Evolutionary conservation across 2,888 invertebrate genomes (phyloP), one percentile per base, ranked within the genome.

Genomic region (Ectobius pallidus): DNA sequence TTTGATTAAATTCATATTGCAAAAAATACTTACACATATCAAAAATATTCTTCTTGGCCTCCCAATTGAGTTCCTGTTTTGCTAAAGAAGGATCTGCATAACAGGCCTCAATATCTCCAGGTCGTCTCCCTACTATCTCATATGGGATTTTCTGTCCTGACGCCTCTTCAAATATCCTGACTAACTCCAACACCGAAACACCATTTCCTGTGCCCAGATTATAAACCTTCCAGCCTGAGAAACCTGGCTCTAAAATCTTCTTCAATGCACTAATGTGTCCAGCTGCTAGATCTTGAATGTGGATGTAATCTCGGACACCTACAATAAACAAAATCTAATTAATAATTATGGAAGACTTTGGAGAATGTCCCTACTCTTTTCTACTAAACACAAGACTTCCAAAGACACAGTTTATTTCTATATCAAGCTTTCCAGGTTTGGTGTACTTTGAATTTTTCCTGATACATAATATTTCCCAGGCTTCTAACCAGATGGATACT

Each of bases 171-270:
- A 96, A 94, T 27, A 71, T 73, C 27, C 73, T 61, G 18, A 75
- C 65, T 85, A 77, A 88, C 81, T 98, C 92, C 39, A 96, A 85
- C 0, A 97, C 97, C 0, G 96, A 95, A 80, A 90, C 89, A 1
- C 93, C 93, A 14, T 87, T 87, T 18, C 93, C 96, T 1, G 95
- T 95, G 77, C 97, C 97, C 73, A 97, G 86, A 84, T 97, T 97
- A 80, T 94, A 93, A 7, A 93, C 90, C 81, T 88, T 88, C 83
- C 91, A 95, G 77, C 88, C 87, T 22, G 84, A 84, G 77, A 88
- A 87, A 22, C 84, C 84, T 0, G 85, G 80, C 74, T 86, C 84
- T 39, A 84, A 81, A 79, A 96, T 87, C 82, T 93, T 89, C 76
- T 89, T 86, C 58, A 96, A 84, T 0, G 97, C 96, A 78, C 91